Percentiles rank a stretch among this genome's conserved stretches.
Conservation (phyloP, 2,888 invertebrate genomes). For the Camponotus fellah region DNA sequence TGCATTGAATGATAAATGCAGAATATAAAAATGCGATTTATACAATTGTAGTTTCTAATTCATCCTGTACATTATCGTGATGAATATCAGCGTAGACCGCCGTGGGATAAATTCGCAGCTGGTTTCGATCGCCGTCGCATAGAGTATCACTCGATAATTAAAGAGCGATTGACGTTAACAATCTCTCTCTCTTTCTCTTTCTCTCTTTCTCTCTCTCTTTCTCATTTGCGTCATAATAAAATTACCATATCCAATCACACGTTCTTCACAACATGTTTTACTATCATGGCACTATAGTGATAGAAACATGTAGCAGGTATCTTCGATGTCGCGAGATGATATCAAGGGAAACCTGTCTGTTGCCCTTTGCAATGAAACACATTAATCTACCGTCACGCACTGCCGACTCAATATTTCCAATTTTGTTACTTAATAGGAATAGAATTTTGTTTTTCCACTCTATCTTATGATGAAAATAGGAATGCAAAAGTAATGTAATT, state of each 20-base stretch:
- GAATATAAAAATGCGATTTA: background rate
- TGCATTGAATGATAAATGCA: background rate
- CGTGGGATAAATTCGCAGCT: constrained; percentile 18
- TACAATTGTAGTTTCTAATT: background rate
- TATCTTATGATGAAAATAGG: background rate
- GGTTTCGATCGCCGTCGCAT: constrained; percentile 27
- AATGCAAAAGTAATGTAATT: background rate
- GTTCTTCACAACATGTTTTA: constrained; percentile 28
- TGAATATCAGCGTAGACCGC: background rate
- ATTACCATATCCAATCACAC: background rate
- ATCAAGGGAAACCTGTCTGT: constrained; percentile 31
- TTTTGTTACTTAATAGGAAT: background rate
- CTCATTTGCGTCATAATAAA: constrained; percentile 1
- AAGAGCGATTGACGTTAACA: constrained; percentile 23
- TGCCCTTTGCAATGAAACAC: constrained; percentile 10
- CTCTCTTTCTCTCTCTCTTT: background rate
- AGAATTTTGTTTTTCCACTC: constrained; percentile 3
- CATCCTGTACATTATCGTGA: background rate
- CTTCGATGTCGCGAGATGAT: constrained; percentile 43
- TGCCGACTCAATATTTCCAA: background rate
- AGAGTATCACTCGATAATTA: constrained; percentile 36
- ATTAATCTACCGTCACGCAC: constrained; percentile 42
- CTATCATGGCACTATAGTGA: background rate
- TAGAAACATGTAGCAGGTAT: constrained; percentile 6
- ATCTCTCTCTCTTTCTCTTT: background rate